Conservation (phyloP, 2,888 invertebrate species). For the Pyralis farinalis region DNA sequence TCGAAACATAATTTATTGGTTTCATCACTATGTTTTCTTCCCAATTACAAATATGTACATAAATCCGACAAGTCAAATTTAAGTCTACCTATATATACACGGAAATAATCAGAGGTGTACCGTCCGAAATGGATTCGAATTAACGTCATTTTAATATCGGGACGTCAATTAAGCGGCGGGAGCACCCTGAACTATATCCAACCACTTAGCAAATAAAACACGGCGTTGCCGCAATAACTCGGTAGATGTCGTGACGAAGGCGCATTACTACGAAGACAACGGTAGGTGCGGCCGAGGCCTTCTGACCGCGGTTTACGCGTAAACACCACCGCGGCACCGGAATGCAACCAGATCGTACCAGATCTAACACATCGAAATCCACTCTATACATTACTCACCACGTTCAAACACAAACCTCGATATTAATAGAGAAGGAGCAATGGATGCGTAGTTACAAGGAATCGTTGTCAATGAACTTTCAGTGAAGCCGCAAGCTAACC, state of each 20-base stretch:
- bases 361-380: conserved; percentile 19
- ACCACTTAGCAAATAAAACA: conserved; percentile 76
- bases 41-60: no score
- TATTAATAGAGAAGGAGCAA: conserved; percentile 22
- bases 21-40: no score
- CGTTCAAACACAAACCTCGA: not conserved
- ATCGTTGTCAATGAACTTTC: conserved; percentile 39
- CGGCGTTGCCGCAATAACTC: conserved; percentile 53
- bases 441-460: conserved; percentile 26
- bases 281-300: conserved; percentile 69
- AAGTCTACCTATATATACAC: no score
- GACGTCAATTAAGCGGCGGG: conserved; percentile 52
- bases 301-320: conserved; percentile 74
- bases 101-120: no score
- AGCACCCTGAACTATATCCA: conserved; percentile 46
- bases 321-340: conserved; percentile 59
- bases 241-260: conserved; percentile 69
- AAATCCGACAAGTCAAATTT: no score
- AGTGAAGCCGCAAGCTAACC: conserved; percentile 61
- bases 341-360: conserved; percentile 15
- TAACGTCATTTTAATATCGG: conserved; percentile 45
- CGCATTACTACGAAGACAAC: conserved; percentile 70
- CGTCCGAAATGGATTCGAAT: conserved; percentile 10
- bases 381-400: conserved; percentile 27
- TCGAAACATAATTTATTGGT: no score